Evolutionary conservation across 2,888 invertebrate genomes (phyloP).

Genomic region (Gasteruption jaculator): DNA sequence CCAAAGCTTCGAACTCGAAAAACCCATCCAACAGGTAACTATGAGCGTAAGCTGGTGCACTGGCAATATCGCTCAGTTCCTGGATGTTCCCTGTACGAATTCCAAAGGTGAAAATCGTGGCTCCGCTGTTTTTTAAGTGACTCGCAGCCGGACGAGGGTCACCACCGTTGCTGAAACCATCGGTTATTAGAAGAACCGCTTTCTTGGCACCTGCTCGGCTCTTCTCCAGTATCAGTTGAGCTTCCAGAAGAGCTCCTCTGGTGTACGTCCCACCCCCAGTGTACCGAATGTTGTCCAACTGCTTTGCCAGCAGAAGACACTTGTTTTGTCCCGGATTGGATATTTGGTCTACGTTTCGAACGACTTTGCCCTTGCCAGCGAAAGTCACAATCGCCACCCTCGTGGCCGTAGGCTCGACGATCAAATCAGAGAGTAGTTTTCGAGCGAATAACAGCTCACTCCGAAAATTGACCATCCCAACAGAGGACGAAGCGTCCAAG

Average conservation of each 20-base stretch:
- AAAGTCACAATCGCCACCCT: conserved; percentile 65
- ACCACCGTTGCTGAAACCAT: conserved; percentile 68
- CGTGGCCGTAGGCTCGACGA: conserved; percentile 61
- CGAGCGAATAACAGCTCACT: conserved; percentile 66
- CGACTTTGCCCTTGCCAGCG: conserved; percentile 58
- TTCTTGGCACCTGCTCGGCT: conserved; percentile 55
- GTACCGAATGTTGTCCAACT: conserved; percentile 60
- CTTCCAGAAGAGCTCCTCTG: conserved; percentile 63
- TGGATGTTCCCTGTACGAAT: conserved; percentile 64
- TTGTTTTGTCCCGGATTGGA: conserved; percentile 55
- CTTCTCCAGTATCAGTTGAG: conserved; percentile 55
- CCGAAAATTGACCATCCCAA: conserved; percentile 62
- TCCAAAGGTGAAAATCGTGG: conserved; percentile 58
- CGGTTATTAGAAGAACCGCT: conserved; percentile 65
- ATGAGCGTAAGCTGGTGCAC: conserved; percentile 60
- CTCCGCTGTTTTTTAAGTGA: conserved; percentile 55
- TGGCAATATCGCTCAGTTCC: conserved; percentile 62
- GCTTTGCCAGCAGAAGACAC: conserved; percentile 60
- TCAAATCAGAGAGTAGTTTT: conserved; percentile 63
- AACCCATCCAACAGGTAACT: conserved; percentile 66
- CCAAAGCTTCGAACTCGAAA: conserved; percentile 65
- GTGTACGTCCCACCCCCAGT: conserved; percentile 68
- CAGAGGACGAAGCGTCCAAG: conserved; percentile 67
- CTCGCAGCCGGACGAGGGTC: conserved; percentile 62
- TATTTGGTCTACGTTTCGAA: conserved; percentile 61